A percentile compares a stretch with the other conserved stretches of the same genome.
These are phyloP conservation scores for Ophiothrix spiculata DNA, from an alignment of 35 echinoderm and acorn worm genomes.

Conservation along the genomic window DNA sequence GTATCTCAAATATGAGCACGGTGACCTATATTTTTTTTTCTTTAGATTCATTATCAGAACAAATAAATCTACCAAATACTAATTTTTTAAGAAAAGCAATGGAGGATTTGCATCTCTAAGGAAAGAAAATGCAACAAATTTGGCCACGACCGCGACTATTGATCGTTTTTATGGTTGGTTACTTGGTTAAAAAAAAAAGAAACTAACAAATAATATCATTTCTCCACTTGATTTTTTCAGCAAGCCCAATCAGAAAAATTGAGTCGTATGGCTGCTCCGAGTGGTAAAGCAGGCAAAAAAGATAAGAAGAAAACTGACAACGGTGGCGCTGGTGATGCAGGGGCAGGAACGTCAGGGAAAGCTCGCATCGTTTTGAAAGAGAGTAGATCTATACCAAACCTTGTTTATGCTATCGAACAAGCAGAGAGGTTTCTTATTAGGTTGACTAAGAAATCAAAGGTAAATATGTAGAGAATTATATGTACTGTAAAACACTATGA, in stretches of 20 bases:
- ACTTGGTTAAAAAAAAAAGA: too few relatives aligned
- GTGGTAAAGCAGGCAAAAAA: constrained; percentile 44
- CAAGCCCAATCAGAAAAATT: constrained; percentile 63
- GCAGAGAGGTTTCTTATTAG: constrained; percentile 79
- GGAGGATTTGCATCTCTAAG: too few relatives aligned
- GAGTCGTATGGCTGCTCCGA: constrained; percentile 10
- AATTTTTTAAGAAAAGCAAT: too few relatives aligned
- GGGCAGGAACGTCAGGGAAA: constrained; percentile 56
- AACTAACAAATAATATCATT: not conserved
- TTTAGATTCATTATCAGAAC: too few relatives aligned
- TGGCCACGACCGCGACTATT: too few relatives aligned
- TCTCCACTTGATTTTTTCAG: constrained; percentile 8
- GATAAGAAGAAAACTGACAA: constrained; percentile 42
- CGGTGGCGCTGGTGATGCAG: constrained; percentile 24
- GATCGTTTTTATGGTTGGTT: too few relatives aligned
- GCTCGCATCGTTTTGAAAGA: constrained; percentile 75
- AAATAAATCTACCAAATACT: too few relatives aligned
- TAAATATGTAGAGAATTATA: too few relatives aligned
- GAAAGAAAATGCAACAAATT: too few relatives aligned
- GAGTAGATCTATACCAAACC: constrained; percentile 64
- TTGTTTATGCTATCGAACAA: constrained; percentile 90
- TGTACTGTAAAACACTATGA: too few relatives aligned
- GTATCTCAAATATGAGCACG: too few relatives aligned
- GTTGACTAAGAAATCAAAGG: constrained; percentile 91
- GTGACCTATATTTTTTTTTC: too few relatives aligned